These are phyloP conservation scores for Scopus umbretta DNA, from an alignment of 2,113 vertebrate species.

Conservation along the genomic window DNA sequence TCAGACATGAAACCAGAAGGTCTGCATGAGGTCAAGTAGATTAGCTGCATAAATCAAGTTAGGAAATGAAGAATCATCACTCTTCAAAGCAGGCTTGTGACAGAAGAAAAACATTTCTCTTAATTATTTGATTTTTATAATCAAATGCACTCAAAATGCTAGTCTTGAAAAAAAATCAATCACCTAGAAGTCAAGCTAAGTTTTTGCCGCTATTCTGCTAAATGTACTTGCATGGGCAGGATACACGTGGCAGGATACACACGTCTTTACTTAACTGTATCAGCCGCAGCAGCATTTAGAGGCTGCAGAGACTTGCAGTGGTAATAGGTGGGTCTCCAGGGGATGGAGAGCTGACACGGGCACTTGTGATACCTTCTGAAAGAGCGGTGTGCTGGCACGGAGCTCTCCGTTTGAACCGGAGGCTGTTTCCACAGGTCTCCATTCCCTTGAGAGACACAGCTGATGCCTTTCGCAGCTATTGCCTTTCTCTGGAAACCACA, in stretches of 20 bases:
- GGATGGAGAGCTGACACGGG: neutral
- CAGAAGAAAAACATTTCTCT: slow-evolving; percentile 10
- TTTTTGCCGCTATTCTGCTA: neutral
- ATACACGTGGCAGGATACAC: rapidly evolving
- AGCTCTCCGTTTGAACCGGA: neutral
- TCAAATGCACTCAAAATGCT: slow-evolving; percentile 21
- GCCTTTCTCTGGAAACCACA: neutral
- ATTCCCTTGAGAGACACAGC: neutral
- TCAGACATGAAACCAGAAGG: slow-evolving; percentile 7
- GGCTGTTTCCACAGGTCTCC: neutral
- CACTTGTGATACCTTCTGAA: neutral
- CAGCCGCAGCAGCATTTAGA: rapidly evolving
- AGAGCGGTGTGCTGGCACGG: rapidly evolving
- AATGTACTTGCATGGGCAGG: neutral
- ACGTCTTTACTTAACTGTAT: neutral
- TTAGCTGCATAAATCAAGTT: slow-evolving; percentile 47
- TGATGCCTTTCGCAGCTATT: neutral
- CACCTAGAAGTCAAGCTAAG: neutral
- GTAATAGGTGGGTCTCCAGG: neutral
- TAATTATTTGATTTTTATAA: slow-evolving; percentile 45
- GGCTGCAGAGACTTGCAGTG: neutral
- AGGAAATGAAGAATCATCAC: slow-evolving; percentile 25
- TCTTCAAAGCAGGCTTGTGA: slow-evolving; percentile 17
- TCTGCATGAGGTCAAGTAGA: slow-evolving; percentile 14
- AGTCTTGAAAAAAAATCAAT: neutral